Evolutionary conservation across 2,113 vertebrate genomes (phyloP), one percentile per base, ranked within the genome.

Genomic region (Paralichthys olivaceus): DNA sequence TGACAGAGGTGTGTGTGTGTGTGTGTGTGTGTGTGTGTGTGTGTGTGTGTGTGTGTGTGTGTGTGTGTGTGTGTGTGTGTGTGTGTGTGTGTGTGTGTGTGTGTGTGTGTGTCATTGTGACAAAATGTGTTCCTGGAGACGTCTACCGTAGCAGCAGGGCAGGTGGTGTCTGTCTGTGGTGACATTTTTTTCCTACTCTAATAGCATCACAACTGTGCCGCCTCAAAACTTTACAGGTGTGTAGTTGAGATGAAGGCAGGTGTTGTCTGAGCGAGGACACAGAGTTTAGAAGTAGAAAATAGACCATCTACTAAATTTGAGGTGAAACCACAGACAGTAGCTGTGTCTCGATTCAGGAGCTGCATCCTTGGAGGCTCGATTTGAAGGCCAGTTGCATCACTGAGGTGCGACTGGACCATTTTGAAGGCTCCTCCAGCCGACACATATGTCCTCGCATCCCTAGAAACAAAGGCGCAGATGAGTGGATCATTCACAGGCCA

Each of bases 1-100:
- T 23, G 60, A 63, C 60, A 43, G 60, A 17, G 12, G 26, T 15
- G 26, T 23, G 26, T 26, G 13, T 34, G 22, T 25, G 53, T 58
- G 56, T 58, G 56, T 58, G 26, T 28, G 55, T 57, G 55, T 57
- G 55, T 57, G 56, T 58, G 29, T 22, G 58, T 34, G 57, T 60
- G 28, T 34, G 29, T 34, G 26, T 29, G 26, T 58, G 7, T 59
- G 28, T 32, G 57, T 32, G 13, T 34, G 22, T 25, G 53, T 58
- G 56, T 58, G 56, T 58, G 26, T 28, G 55, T 57, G 55, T 57
- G 55, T 26, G 13, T 34, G 22, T 25, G 53, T 58, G 56, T 58
- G 56, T 58, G 26, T 28, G 55, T 57, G 55, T 57, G 55, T 57
- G 56, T 58, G 29, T 22, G 58, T 34, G 57, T 60, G 28, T 34